A percentile compares a stretch with the other conserved stretches of the same genome.
Evolutionary conservation across 1,140 invertebrate genomes (phyloP).

Genomic region (Potamilus streckersoni): DNA sequence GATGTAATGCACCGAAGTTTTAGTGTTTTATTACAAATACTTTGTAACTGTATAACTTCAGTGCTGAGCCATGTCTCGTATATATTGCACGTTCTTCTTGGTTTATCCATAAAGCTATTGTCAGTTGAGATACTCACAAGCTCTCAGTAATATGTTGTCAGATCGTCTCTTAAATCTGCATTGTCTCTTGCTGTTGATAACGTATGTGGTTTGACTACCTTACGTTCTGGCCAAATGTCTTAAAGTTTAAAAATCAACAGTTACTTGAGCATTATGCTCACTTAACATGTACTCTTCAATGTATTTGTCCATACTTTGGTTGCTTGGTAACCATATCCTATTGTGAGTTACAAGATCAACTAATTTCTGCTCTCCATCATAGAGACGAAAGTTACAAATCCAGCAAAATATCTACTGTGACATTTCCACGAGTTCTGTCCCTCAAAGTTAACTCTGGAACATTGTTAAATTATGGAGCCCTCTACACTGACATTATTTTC

Average conservation of each 20-base stretch:
- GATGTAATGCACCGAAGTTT: conserved; percentile 2
- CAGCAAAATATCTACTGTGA: conserved; percentile 13
- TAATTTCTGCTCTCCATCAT: conserved; percentile 14
- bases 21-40: not conserved
- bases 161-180: too few species aligned
- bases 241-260: conserved; percentile 13
- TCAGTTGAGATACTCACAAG: too few species aligned
- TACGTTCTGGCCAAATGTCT: not conserved
- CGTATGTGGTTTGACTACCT: not conserved
- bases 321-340: conserved; percentile 20
- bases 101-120: too few species aligned
- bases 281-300: not conserved
- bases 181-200: not conserved
- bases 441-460: conserved; percentile 23
- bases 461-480: conserved; percentile 6
- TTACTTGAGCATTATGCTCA: not conserved
- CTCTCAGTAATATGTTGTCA: too few species aligned
- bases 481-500: conserved; percentile 19
- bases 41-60: not conserved
- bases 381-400: conserved; percentile 2
- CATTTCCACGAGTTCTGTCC: conserved; percentile 24
- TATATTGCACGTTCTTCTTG: not conserved
- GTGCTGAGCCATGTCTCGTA: conserved; percentile 4
- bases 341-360: conserved; percentile 7
- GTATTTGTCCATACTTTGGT: not conserved